Evolutionary conservation across 2,113 vertebrate species (phyloP).

Genomic region (Ceuthmochares aereus): DNA sequence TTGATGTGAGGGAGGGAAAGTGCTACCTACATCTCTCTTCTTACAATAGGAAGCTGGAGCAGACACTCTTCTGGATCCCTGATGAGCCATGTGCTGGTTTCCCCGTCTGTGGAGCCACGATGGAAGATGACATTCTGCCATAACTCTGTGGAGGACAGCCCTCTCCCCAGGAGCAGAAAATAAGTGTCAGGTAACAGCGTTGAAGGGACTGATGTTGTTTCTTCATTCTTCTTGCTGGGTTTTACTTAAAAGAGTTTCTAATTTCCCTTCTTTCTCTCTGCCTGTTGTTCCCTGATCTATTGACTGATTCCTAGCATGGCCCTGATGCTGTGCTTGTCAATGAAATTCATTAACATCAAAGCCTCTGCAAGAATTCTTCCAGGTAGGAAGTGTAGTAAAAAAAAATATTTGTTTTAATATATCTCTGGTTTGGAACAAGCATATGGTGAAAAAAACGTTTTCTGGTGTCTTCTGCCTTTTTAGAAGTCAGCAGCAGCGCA

Average conservation of each 20-base stretch:
- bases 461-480: not conserved
- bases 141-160: not conserved
- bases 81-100: accelerated
- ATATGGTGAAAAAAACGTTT: not conserved
- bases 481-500: not conserved
- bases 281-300: not conserved
- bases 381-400: not conserved
- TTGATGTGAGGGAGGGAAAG: not conserved
- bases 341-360: not conserved
- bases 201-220: not conserved
- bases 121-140: not conserved
- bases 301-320: not conserved
- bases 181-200: not conserved
- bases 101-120: accelerated
- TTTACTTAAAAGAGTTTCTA: not conserved
- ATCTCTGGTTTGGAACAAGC: not conserved
- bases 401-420: not conserved
- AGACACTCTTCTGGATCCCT: not conserved
- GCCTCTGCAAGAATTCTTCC: not conserved
- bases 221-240: not conserved
- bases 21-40: not conserved
- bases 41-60: accelerated
- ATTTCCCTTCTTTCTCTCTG: not conserved
- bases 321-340: not conserved
- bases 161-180: not conserved